These are phyloP conservation scores for Rhabdomys pumilio DNA, from an alignment of 2,797 vertebrate genomes.

Conservation along the genomic window DNA sequence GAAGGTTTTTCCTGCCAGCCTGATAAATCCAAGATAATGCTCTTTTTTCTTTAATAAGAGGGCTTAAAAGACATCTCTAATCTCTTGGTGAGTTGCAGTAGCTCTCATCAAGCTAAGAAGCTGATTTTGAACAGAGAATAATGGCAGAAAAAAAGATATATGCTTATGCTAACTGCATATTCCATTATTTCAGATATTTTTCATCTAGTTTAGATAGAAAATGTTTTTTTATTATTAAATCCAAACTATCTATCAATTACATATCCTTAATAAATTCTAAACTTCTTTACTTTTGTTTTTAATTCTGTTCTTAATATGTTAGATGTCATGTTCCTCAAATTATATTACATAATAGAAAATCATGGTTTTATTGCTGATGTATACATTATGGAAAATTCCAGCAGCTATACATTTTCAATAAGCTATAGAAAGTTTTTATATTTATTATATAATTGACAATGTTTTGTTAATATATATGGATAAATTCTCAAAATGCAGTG, in stretches of 20 bases:
- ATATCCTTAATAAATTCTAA: background rate
- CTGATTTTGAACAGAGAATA: constrained; percentile 1
- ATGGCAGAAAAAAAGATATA: background rate
- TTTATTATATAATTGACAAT: background rate
- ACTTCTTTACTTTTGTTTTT: background rate
- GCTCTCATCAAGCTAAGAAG: background rate
- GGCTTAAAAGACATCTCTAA: background rate
- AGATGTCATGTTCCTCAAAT: background rate
- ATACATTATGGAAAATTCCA: background rate
- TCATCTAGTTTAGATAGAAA: background rate
- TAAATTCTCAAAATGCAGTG: background rate
- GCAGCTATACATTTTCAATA: background rate
- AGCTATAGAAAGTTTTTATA: background rate
- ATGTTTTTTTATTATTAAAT: background rate
- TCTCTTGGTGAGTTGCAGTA: background rate
- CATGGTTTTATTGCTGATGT: background rate
- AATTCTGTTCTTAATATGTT: background rate
- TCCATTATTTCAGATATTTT: background rate
- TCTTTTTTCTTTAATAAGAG: background rate
- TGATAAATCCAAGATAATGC: background rate
- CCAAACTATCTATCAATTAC: background rate
- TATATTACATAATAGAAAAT: background rate
- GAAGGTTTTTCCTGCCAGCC: background rate
- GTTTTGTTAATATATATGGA: background rate
- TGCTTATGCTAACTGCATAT: background rate